Evolutionary conservation across 2,113 vertebrate genomes (phyloP).

Genomic region (Oceanodroma tethys): DNA sequence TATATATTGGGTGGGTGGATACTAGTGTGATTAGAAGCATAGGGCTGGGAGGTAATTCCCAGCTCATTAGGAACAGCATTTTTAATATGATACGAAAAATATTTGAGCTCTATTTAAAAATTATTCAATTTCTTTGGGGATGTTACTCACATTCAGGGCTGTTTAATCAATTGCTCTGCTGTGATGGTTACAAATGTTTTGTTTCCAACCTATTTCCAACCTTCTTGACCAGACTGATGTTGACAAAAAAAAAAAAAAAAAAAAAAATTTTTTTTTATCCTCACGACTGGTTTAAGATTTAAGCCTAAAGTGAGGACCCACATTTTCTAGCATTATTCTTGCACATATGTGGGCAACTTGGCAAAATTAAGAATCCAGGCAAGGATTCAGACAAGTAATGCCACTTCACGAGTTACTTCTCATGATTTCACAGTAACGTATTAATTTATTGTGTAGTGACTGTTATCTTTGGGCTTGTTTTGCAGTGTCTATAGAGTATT

Average conservation of each 20-base stretch:
- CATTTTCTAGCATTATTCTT: neutral
- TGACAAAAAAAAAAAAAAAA: neutral
- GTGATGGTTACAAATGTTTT: neutral
- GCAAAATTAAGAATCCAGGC: neutral
- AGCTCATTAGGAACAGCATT: neutral
- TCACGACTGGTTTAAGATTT: neutral
- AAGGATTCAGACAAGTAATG: neutral
- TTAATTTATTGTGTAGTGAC: neutral
- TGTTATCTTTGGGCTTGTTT: neutral
- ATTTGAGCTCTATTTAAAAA: neutral
- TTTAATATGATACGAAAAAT: neutral
- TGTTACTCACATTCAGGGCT: neutral
- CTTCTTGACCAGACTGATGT: neutral
- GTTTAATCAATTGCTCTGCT: neutral
- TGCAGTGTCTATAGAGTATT: neutral
- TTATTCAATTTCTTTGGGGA: neutral
- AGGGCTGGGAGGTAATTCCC: neutral
- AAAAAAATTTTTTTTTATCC: neutral
- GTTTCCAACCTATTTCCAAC: neutral
- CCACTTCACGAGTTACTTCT: neutral
- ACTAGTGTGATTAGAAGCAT: neutral
- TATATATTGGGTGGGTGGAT: neutral
- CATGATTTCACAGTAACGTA: neutral
- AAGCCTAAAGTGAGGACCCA: neutral
- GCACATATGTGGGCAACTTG: neutral